Evolutionary conservation across 2,113 vertebrate genomes (phyloP).

Genomic region (Syrmaticus mikado): DNA sequence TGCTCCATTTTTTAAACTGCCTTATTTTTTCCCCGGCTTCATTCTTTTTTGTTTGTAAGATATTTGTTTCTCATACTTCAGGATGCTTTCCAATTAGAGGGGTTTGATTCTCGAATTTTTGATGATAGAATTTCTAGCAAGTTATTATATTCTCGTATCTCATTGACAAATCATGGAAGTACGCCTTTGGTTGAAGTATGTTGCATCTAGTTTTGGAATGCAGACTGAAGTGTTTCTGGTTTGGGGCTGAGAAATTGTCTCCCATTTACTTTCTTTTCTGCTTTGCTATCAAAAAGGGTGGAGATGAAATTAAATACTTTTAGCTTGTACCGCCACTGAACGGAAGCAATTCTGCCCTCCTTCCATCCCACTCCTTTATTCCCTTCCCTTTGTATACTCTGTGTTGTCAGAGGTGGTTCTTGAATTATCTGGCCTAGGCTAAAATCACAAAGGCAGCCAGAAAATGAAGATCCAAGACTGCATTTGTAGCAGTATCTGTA

Average conservation of each 20-base stretch:
- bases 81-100: background rate
- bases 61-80: background rate
- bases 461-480: background rate
- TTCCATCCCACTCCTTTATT: background rate
- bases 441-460: background rate
- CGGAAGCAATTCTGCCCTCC: background rate
- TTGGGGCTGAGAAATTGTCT: background rate
- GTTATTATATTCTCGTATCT: background rate
- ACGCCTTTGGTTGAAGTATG: background rate
- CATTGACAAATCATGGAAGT: background rate
- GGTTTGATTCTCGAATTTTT: background rate
- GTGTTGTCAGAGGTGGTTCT: background rate
- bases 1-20: background rate
- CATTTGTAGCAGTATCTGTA: constrained; percentile 8
- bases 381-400: background rate
- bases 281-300: background rate
- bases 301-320: background rate
- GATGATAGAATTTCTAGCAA: background rate
- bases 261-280: background rate
- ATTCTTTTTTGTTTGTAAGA: background rate
- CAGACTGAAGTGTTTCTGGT: background rate
- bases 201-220: background rate
- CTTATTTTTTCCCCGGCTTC: background rate
- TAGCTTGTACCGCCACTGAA: background rate
- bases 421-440: background rate